These are phyloP conservation scores for Cassiopea andromeda DNA, from an alignment of 30 jellyfish, hydroid and myxozoan species.

Conservation along the genomic window DNA sequence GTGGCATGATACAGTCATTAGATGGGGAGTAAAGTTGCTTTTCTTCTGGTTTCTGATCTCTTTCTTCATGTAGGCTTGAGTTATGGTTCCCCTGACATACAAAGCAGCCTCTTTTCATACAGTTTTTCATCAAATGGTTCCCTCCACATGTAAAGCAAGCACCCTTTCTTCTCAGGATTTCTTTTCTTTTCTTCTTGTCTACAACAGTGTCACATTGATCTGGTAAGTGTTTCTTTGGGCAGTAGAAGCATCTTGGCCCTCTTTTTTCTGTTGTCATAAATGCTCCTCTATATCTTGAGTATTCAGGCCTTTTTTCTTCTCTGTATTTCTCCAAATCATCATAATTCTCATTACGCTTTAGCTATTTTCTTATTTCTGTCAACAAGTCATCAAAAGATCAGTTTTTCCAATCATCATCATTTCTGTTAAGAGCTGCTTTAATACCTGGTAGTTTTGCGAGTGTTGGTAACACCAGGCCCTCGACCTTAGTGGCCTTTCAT, in stretches of 20 bases:
- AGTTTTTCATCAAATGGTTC: conserved; percentile 36
- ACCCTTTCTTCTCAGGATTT: conserved; percentile 46
- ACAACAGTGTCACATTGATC: conserved; percentile 38
- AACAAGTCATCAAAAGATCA: conserved; percentile 35
- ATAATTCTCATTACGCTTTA: conserved; percentile 22
- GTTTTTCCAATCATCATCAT: conserved; percentile 54
- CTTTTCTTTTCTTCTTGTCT: conserved; percentile 40
- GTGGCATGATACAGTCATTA: conserved; percentile 55
- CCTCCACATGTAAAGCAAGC: conserved; percentile 55
- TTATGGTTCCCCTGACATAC: conserved; percentile 62
- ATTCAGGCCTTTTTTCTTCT: conserved; percentile 5
- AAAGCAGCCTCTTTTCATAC: conserved; percentile 55
- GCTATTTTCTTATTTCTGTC: conserved; percentile 49
- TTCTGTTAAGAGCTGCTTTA: conserved; percentile 53
- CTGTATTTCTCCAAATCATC: conserved; percentile 4
- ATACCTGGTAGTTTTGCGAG: conserved; percentile 37
- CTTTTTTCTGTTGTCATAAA: conserved; percentile 12
- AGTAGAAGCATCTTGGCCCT: conserved; percentile 56
- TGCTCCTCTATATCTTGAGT: conserved; percentile 4
- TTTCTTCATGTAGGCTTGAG: conserved; percentile 56
- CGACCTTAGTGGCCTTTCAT: conserved; percentile 31
- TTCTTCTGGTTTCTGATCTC: conserved; percentile 24
- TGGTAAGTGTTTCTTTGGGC: conserved; percentile 69
- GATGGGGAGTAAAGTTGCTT: conserved; percentile 21
- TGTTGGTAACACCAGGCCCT: conserved; percentile 40